These are phyloP conservation scores for Prochilodus magdalenae DNA, from an alignment of 2,113 vertebrate species.

Conservation along the genomic window DNA sequence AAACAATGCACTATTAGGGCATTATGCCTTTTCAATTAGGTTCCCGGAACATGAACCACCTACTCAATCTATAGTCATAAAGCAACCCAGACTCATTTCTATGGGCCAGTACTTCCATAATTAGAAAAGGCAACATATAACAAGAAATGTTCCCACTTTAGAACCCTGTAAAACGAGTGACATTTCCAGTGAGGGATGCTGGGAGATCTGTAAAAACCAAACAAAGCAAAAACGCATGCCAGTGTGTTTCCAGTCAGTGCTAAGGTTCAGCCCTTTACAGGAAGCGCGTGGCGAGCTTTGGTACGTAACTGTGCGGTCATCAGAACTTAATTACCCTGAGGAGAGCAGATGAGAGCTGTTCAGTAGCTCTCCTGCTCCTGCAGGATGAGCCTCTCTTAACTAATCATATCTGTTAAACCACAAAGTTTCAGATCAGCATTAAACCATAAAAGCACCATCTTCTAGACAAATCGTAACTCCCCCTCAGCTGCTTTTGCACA, in stretches of 20 bases:
- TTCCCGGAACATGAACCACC: no score
- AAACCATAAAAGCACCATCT: background rate
- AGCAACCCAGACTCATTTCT: no score
- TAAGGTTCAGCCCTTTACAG: conserved; percentile 64
- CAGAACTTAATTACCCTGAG: conserved; percentile 59
- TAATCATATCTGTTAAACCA: background rate
- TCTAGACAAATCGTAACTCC: background rate
- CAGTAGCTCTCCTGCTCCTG: background rate
- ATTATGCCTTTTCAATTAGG: no score
- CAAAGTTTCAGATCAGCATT: background rate
- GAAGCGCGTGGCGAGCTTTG: conserved; percentile 57
- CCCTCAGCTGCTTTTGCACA: background rate
- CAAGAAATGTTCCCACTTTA: background rate
- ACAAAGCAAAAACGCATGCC: conserved; percentile 60
- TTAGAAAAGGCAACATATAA: no score
- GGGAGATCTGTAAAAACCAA: conserved; percentile 29
- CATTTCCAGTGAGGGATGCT: background rate
- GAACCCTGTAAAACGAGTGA: background rate
- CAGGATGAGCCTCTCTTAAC: background rate
- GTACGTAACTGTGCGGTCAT: conserved; percentile 58
- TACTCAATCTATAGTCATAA: no score
- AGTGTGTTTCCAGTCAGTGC: conserved; percentile 45
- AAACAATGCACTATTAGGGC: no score
- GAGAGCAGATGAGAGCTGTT: background rate
- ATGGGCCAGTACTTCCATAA: no score